These are phyloP conservation scores for Parnassius orleans DNA, from an alignment of 2,888 invertebrate species.

Conservation along the genomic window DNA sequence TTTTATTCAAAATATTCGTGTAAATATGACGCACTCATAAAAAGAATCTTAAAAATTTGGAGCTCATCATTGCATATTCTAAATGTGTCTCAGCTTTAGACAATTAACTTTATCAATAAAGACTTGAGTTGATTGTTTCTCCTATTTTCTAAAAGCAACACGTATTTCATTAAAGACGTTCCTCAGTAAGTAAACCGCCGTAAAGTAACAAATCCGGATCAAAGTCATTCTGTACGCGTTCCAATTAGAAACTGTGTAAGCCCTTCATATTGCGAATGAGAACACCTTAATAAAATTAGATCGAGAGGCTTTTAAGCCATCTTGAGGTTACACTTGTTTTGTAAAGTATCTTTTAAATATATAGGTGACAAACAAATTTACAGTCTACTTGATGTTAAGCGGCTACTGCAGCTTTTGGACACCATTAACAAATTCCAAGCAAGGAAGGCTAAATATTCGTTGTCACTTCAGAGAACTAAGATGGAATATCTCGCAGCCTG, in stretches of 20 bases:
- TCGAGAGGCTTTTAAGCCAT: slow-evolving; percentile 1
- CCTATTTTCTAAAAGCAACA: slow-evolving; percentile 20
- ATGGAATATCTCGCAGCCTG: too few species aligned
- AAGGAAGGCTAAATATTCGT: too few species aligned
- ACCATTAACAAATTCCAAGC: too few species aligned
- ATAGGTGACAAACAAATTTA: too few species aligned
- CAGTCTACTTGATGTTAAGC: too few species aligned
- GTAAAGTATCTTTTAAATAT: too few species aligned
- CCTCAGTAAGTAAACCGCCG: slow-evolving; percentile 6
- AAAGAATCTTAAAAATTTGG: too few species aligned
- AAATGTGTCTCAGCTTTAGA: not conserved
- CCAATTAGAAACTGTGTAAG: slow-evolving; percentile 12
- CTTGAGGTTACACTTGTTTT: not conserved
- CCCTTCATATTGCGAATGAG: slow-evolving; percentile 3
- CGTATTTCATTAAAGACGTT: slow-evolving; percentile 16
- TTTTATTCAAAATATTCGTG: too few species aligned
- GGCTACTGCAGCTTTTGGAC: too few species aligned
- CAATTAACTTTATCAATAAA: slow-evolving; percentile 15
- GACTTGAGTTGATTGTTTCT: slow-evolving; percentile 3
- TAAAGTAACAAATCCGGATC: slow-evolving; percentile 20
- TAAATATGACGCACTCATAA: too few species aligned
- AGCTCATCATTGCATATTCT: too few species aligned
- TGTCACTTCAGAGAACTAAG: too few species aligned
- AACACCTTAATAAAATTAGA: slow-evolving; percentile 9
- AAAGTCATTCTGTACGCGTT: slow-evolving; percentile 9